Evolutionary conservation across 1,140 invertebrate genomes (phyloP), one percentile per base, ranked within the genome.

Genomic region (Aphidius ervi): DNA sequence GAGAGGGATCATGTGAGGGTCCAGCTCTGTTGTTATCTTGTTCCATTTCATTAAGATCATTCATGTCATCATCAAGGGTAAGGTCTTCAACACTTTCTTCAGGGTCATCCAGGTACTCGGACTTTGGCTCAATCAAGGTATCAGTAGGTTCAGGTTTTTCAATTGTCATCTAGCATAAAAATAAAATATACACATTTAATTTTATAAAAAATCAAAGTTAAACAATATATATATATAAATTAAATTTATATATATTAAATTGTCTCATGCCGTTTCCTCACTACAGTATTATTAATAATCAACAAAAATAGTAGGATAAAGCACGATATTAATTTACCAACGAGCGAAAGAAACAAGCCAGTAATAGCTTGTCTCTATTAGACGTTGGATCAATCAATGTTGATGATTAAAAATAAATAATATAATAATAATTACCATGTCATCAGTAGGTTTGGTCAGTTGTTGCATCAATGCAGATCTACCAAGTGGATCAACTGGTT

Each of bases 11-110:
- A 46, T 81, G 81, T 16, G 74, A 74, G 61, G 81, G 70, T 70
- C 82, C 74, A 64, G 81, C 73, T 78, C 82, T 74, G 71, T 77
- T 80, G 67, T 74, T 74, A 65, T 80, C 78, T 72, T 82, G 78
- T 77, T 86, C 85, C 78, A 84, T 82, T 72, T 86, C 85, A 71
- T 81, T 84, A 58, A 87, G 79, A 65, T 85, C 85, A 72, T 80
- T 79, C 76, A 80, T 79, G 58, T 92, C 89, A 68, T 92, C 89
- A 73, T 91, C 90, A 61, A 91, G 78, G 63, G 89, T 91, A 75
- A 91, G 83, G 77, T 92, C 89, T 79, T 93, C 90, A 68, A 91
- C 88, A 72, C 86, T 87, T 71, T 90, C 89, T 67, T 91, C 86
- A 60, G 86, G 84, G 64, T 89, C 87, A 68, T 91, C 88, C 66